Evolutionary conservation across 2,797 vertebrate species (phyloP).

Genomic region (Takifugu rubripes): DNA sequence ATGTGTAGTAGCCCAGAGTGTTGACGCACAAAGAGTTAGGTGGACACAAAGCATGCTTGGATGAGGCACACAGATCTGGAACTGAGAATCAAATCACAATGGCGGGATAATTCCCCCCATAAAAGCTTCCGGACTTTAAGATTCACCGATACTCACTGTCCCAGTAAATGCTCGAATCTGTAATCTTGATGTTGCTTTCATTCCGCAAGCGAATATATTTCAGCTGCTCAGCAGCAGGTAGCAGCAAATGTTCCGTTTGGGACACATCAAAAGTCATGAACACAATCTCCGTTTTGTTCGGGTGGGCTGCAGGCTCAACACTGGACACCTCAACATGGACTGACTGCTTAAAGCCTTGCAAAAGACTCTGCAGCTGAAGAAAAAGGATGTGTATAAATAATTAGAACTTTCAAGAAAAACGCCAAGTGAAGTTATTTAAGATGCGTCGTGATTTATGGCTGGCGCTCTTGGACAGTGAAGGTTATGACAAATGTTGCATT

Average conservation of each 20-base stretch:
- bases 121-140: background rate
- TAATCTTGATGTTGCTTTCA: conserved; percentile 21
- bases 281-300: conserved; percentile 31
- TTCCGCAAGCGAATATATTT: conserved; percentile 43
- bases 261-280: conserved; percentile 49
- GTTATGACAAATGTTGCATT: too few species aligned
- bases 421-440: background rate
- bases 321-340: conserved; percentile 33
- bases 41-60: conserved; percentile 37
- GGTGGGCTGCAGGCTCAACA: conserved; percentile 31
- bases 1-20: conserved; percentile 63
- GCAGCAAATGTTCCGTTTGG: background rate
- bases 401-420: background rate
- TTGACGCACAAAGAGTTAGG: conserved; percentile 63
- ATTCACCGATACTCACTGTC: conserved; percentile 39
- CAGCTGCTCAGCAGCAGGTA: conserved; percentile 36
- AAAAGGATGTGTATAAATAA: background rate
- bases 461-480: too few species aligned
- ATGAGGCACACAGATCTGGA: conserved; percentile 57
- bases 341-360: conserved; percentile 33
- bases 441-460: too few species aligned
- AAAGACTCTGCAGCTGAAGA: conserved; percentile 57
- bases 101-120: background rate
- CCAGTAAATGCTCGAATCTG: conserved; percentile 55
- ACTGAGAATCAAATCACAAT: conserved; percentile 30